Base-by-base conservation (phyloP, 1,140 invertebrate genomes). In the Chlorops oryzae region DNA sequence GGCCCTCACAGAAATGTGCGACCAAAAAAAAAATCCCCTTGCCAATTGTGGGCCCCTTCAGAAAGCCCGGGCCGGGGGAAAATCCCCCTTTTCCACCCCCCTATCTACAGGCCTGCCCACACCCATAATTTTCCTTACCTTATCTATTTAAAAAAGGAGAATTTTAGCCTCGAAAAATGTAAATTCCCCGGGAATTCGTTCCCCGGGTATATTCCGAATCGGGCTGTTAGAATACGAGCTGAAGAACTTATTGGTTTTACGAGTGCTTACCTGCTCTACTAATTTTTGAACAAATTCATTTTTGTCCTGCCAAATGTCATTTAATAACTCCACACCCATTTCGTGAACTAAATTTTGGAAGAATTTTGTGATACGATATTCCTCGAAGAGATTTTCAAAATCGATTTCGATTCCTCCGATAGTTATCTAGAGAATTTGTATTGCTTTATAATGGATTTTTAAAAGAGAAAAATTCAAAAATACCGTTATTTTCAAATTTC, bases 371-470 rank as follows among this genome's bases (percentile, higher is more conserved):
- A 69, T 52, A 9, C 65, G 54, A 12, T 64, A 45, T 18, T 69
- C 65, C 17, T 65, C 65, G 32, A 69, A 5, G 9, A 69, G 25
- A 23, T 61, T 59, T 2, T 69, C 59, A 23, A 69, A 69, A 24
- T 65, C 35, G 1, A 69, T 54, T 32, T 59, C 43, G 0, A 69
- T 40, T 22, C 51, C 58, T 20, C 63, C 63, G 27, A 69, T 32
- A 18, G 18, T 42, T 5, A 52, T 35, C 51, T 52, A 21, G 34
- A 34, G 22, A 18, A 12, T 37, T 20, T 38, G 34, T n/a, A 10
- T 23, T n/a, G 5, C 18, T 18, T 47, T 46, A 21, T 20, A 46
- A 21, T 34, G 35, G 17, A 7, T 20, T 17, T 41, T 6, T 17
- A 20, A 20, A 20, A 21, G 13, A 5, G 3, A 17, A 23, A 42